A percentile compares a stretch with the other conserved stretches of the same genome.
Conservation (phyloP, 2,113 vertebrate species). For the Motacilla alba region DNA sequence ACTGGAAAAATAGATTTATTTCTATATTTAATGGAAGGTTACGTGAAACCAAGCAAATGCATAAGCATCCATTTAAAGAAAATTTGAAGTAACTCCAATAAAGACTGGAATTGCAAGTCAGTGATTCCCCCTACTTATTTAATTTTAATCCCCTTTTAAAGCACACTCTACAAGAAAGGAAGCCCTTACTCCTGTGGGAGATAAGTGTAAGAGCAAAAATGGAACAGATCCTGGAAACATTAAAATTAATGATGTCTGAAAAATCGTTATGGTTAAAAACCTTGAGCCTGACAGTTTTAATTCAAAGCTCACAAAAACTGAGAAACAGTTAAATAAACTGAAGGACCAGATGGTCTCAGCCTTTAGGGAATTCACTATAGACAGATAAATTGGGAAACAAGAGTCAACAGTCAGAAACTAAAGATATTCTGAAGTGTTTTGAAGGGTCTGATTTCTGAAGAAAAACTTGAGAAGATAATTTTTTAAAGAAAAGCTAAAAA, state of each 20-base stretch:
- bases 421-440: conserved; percentile 44
- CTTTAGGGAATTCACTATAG: conserved; percentile 48
- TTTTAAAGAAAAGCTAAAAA: not conserved
- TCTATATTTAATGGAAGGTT: not conserved
- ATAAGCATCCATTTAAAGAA: not conserved
- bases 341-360: conserved; percentile 59
- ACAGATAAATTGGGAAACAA: conserved; percentile 33
- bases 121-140: not conserved
- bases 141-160: conserved; percentile 26
- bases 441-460: not conserved
- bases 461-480: not conserved
- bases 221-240: conserved; percentile 45
- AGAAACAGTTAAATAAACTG: conserved; percentile 56
- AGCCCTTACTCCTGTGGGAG: conserved; percentile 3
- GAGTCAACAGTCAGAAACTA: conserved; percentile 34
- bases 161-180: not conserved
- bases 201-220: conserved; percentile 29
- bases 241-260: conserved; percentile 63
- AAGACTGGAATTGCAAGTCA: not conserved
- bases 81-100: not conserved
- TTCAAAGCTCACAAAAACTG: conserved; percentile 32
- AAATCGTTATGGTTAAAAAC: conserved; percentile 44
- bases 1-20: not conserved
- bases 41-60: not conserved
- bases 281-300: conserved; percentile 41